Evolutionary conservation across 2,888 invertebrate genomes (phyloP).

Genomic region (Epirrhoe tristata): DNA sequence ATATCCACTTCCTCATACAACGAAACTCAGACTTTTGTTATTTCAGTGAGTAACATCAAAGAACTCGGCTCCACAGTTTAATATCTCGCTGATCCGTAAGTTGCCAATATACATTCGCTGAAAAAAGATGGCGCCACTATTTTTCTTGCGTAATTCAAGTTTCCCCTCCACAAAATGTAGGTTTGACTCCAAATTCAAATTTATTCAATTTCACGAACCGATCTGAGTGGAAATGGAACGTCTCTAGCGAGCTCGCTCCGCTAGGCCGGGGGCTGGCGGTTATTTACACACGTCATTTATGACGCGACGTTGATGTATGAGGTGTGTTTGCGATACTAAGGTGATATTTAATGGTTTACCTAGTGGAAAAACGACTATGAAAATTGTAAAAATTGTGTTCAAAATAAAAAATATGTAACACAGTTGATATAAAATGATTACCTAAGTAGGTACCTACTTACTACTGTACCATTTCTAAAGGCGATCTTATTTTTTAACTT

Average conservation of each 20-base stretch:
- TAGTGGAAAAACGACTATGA: not conserved
- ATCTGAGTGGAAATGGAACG: conserved; percentile 77
- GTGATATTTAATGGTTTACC: not conserved
- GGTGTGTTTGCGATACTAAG: not conserved
- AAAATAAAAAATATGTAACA: not conserved
- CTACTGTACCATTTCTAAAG: too few species aligned
- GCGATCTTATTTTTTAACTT: too few species aligned
- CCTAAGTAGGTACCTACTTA: too few species aligned
- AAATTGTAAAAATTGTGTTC: not conserved
- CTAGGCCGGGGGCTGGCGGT: conserved; percentile 46
- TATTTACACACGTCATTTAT: conserved; percentile 6
- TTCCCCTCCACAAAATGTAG: conserved; percentile 37
- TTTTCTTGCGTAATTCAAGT: conserved; percentile 44
- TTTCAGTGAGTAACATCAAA: conserved; percentile 5
- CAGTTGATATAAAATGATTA: too few species aligned
- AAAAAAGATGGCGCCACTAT: conserved; percentile 35
- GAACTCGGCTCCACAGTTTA: conserved; percentile 7
- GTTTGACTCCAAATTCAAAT: conserved; percentile 73
- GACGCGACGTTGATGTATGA: not conserved
- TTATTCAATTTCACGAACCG: conserved; percentile 77
- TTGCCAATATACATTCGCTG: conserved; percentile 31
- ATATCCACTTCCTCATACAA: not conserved
- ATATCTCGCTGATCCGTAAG: conserved; percentile 17
- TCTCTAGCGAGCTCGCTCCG: conserved; percentile 62
- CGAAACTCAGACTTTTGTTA: not conserved